phyloP scores from a whole-genome alignment of 2,797 vertebrate species.

The Microctenopoma steveboyesi region DNA sequence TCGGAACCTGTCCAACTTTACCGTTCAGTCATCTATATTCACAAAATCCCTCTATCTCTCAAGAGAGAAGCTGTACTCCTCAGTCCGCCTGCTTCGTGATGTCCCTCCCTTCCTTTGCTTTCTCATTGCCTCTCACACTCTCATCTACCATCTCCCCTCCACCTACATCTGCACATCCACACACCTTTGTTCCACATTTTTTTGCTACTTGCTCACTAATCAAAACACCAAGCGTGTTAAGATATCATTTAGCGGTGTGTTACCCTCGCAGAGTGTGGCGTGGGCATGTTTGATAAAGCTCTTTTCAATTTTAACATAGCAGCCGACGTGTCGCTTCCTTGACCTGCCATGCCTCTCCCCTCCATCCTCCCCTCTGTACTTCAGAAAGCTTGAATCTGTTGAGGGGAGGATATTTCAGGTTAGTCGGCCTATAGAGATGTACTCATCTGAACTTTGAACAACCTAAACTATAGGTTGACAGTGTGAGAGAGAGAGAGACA shows the following conservation, averaged over 20 bases:
- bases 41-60: slow-evolving; percentile 14
- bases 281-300: slow-evolving; percentile 33
- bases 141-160: neutral
- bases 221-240: slow-evolving; percentile 1
- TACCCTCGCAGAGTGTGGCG: slow-evolving; percentile 17
- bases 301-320: slow-evolving; percentile 28
- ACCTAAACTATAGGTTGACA: neutral
- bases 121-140: slow-evolving; percentile 12
- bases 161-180: neutral
- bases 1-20: slow-evolving; percentile 35
- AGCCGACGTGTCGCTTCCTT: slow-evolving; percentile 4
- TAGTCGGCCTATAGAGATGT: neutral
- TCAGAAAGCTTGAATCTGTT: neutral
- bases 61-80: slow-evolving; percentile 11
- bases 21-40: neutral
- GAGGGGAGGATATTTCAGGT: slow-evolving; percentile 2
- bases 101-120: neutral
- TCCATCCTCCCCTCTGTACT: neutral
- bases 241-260: slow-evolving; percentile 5
- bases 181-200: slow-evolving; percentile 16
- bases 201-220: slow-evolving; percentile 11
- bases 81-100: slow-evolving; percentile 7
- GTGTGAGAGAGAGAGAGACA: slow-evolving; percentile 12
- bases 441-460: too few relatives aligned
- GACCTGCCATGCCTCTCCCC: neutral